A percentile compares a stretch with the other conserved stretches of the same genome.
Evolutionary conservation across 2,113 vertebrate genomes (phyloP).

Genomic region (Desmodus rotundus): DNA sequence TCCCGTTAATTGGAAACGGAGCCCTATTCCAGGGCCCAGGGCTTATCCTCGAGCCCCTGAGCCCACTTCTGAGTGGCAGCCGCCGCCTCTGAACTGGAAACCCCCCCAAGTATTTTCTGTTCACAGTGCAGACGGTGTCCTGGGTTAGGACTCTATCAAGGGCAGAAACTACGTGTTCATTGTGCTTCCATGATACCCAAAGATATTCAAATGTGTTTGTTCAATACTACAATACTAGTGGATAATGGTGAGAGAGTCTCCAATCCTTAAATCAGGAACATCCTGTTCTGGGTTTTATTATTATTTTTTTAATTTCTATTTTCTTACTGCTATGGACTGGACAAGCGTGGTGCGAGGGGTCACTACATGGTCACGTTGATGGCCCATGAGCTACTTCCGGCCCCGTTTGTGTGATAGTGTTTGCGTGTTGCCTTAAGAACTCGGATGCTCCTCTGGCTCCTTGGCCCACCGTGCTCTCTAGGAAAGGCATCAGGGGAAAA

Average conservation of each 20-base stretch:
- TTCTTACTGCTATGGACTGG: neutral
- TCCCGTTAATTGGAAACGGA: neutral
- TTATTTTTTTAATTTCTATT: neutral
- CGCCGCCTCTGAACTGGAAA: neutral
- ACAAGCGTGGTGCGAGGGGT: neutral
- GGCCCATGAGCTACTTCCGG: neutral
- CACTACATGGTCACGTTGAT: neutral
- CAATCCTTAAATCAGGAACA: neutral
- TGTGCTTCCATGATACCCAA: neutral
- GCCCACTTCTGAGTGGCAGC: neutral
- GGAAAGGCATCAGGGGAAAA: neutral
- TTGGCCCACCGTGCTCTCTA: neutral
- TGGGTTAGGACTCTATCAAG: neutral
- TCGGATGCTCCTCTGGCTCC: neutral
- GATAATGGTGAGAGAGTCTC: neutral
- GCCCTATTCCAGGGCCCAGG: neutral
- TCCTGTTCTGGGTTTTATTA: neutral
- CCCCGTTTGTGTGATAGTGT: neutral
- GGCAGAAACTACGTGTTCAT: neutral
- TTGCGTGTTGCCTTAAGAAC: neutral
- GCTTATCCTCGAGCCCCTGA: no score
- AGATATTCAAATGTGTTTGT: neutral
- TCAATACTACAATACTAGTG: neutral
- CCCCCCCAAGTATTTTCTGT: neutral
- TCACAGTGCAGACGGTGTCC: neutral